These are phyloP conservation scores for Danio choprae DNA, from an alignment of 2,797 vertebrate species.

Conservation along the genomic window DNA sequence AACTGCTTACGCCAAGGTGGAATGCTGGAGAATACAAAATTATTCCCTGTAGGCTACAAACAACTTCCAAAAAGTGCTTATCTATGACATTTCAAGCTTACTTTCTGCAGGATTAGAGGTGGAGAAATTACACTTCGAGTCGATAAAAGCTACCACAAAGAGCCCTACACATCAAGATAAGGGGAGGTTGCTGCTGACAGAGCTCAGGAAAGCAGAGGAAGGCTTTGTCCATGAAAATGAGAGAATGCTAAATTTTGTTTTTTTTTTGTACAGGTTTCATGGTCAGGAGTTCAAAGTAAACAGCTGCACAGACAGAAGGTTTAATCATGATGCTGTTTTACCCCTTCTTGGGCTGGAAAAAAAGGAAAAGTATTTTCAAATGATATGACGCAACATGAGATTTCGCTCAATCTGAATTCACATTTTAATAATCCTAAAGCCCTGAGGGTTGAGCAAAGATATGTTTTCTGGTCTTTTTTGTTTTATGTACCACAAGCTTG, in stretches of 20 bases:
- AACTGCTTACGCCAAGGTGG: slow-evolving; percentile 23
- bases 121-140: slow-evolving; percentile 49
- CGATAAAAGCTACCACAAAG: slow-evolving; percentile 55
- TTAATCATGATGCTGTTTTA: slow-evolving; percentile 13
- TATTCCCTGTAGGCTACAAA: slow-evolving; percentile 43
- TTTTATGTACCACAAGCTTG: not conserved
- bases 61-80: slow-evolving; percentile 52
- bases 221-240: slow-evolving; percentile 6
- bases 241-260: slow-evolving; percentile 19
- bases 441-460: not conserved
- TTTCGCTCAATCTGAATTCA: not conserved
- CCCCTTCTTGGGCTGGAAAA: not conserved
- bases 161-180: slow-evolving; percentile 56
- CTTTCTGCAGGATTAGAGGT: slow-evolving; percentile 55
- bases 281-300: slow-evolving; percentile 43
- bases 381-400: not conserved
- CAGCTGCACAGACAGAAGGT: slow-evolving; percentile 7
- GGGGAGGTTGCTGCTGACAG: slow-evolving; percentile 20
- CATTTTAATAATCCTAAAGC: not conserved
- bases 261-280: not conserved
- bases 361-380: not conserved
- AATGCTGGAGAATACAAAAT: slow-evolving; percentile 43
- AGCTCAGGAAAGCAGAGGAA: slow-evolving; percentile 3
- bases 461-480: not conserved
- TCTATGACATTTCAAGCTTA: slow-evolving; percentile 55